phyloP scores from a whole-genome alignment of 2,888 invertebrate genomes.

The Tipula unca region DNA sequence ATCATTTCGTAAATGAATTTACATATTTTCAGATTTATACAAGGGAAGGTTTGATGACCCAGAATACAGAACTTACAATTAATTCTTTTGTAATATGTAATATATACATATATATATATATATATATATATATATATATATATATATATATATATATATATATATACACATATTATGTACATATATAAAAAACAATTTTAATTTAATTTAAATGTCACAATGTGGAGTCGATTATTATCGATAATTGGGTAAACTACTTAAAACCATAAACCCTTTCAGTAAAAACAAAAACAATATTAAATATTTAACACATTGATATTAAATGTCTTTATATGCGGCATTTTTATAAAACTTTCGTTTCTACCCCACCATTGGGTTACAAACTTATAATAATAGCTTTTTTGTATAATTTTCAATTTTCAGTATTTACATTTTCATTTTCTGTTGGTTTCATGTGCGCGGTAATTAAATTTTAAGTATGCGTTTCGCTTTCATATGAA shows the following conservation, averaged over 20 bases:
- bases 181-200: not conserved
- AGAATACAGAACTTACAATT: not conserved
- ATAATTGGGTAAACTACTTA: not conserved
- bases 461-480: not conserved
- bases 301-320: not conserved
- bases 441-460: not conserved
- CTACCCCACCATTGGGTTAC: not conserved
- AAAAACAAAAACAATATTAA: not conserved
- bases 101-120: not conserved
- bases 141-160: no score
- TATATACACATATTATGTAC: no score
- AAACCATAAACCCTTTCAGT: not conserved
- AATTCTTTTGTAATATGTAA: not conserved
- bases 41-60: not conserved
- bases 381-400: not conserved
- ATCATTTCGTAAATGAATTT: not conserved
- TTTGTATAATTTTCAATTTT: not conserved
- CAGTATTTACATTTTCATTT: not conserved
- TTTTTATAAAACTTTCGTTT: not conserved
- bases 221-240: not conserved
- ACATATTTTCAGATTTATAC: not conserved
- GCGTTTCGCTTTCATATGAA: not conserved
- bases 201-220: constrained; percentile 8
- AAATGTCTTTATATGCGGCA: not conserved
- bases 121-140: no score